Evolutionary conservation across 2,888 invertebrate genomes (phyloP), one percentile per base, ranked within the genome.

Genomic region (Tenthredo livida): DNA sequence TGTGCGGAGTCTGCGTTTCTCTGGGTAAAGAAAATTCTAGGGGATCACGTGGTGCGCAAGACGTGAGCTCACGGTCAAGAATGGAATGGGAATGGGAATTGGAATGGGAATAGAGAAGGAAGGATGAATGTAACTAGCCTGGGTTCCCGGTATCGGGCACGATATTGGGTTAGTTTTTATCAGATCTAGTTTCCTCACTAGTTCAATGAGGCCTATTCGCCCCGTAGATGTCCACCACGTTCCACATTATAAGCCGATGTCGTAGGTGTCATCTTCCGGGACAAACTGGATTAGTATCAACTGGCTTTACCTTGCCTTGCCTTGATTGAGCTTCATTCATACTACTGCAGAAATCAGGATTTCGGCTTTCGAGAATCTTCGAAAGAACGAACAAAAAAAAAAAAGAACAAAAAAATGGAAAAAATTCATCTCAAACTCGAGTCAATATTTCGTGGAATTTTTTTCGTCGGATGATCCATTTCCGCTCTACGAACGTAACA

Each of bases 121-220:
- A 88, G 87, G 87, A 84, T 86, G 86, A 67, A 86, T 78, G 84
- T 83, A 83, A 43, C 78, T 86, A 83, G 89, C 87, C 89, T 90
- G 88, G 89, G 86, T 90, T 91, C 89, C 85, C 61, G 85, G 90
- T 90, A 90, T 87, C 87, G 86, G 88, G 86, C 87, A 88, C 86
- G 90, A 90, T 91, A 91, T 91, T 91, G 89, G 90, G 91, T 91
- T 91, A 91, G 91, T 91, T 91, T 91, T 91, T 91, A 87, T 86
- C 85, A 88, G 87, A 89, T 91, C 91, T 90, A 91, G 91, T 91
- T 91, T 91, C 90, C 90, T 88, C 89, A 89, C 88, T 88, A 90
- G 91, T 91, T 88, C 90, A 91, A 91, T 88, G 91, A 90, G 91
- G 91, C 87, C 91, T 90, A 87, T 87, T 87, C 87, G 88, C 90